phyloP scores from a whole-genome alignment of 37 sponge, comb jelly and placozoan species.

The Aplysina aerophoba region DNA sequence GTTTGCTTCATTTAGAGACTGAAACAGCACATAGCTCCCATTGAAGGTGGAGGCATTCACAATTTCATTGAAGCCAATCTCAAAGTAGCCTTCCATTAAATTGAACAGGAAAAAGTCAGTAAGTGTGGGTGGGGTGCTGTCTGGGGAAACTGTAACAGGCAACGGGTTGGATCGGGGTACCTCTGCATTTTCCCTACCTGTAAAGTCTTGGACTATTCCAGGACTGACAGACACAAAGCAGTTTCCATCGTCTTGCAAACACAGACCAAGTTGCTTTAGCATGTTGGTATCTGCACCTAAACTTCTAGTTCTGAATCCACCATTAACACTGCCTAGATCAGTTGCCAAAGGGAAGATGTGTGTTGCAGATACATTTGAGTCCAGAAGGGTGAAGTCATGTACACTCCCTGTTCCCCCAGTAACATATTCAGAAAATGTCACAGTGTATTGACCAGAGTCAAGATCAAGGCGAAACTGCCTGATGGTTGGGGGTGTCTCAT shows the following conservation, averaged over 20 bases:
- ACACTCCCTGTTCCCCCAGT: neutral
- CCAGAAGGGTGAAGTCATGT: slow-evolving; percentile 39
- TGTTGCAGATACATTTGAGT: slow-evolving; percentile 4
- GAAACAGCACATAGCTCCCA: slow-evolving; percentile 53
- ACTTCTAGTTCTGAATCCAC: too few relatives aligned
- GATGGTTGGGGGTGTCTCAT: slow-evolving; percentile 74
- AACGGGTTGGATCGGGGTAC: neutral
- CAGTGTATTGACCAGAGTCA: slow-evolving; percentile 47
- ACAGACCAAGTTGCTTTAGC: slow-evolving; percentile 45
- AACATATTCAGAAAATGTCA: slow-evolving; percentile 74
- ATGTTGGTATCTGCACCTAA: slow-evolving; percentile 32
- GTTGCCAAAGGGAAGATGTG: slow-evolving; percentile 23
- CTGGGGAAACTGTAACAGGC: slow-evolving; percentile 49
- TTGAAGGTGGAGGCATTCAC: slow-evolving; percentile 64
- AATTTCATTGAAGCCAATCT: slow-evolving; percentile 75
- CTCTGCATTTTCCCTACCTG: neutral
- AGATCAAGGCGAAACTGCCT: slow-evolving; percentile 62
- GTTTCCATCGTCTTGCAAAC: slow-evolving; percentile 38
- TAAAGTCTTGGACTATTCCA: slow-evolving; percentile 47
- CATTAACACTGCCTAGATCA: neutral
- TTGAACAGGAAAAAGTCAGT: slow-evolving; percentile 68
- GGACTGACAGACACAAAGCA: slow-evolving; percentile 64
- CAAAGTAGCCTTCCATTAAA: slow-evolving; percentile 57
- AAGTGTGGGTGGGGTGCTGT: slow-evolving; percentile 53
- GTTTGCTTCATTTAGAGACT: slow-evolving; percentile 50